A percentile compares a stretch with the other conserved stretches of the same genome.
Conservation (phyloP, 64 coral and sea anemone species). For the Stichodactyla mertensii region DNA sequence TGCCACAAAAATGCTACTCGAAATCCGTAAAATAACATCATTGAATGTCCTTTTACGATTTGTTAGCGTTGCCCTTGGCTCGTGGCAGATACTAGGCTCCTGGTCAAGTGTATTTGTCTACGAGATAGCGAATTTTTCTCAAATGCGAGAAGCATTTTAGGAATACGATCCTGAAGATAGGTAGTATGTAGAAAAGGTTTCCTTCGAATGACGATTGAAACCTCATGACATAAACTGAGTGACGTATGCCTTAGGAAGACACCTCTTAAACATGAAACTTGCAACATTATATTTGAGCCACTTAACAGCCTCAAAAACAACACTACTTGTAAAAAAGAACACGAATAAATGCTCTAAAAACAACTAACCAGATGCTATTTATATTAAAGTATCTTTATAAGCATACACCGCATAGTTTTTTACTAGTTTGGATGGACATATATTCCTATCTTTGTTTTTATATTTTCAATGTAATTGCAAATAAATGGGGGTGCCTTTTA, state of each 20-base stretch:
- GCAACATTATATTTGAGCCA: background rate
- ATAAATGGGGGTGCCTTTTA: constrained; percentile 1
- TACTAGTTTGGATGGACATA: background rate
- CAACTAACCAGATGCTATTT: background rate
- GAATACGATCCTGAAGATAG: constrained; percentile 9
- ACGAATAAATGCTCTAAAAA: no score
- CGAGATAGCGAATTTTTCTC: background rate
- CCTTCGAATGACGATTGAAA: background rate
- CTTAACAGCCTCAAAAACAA: background rate
- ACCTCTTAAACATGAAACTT: background rate
- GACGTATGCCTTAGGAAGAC: background rate
- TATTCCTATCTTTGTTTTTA: background rate
- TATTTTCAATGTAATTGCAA: background rate
- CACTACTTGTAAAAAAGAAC: no score
- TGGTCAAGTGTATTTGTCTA: background rate
- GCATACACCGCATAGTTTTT: background rate
- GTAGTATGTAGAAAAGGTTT: background rate
- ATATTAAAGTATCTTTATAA: background rate
- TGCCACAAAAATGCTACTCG: background rate
- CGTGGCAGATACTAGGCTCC: background rate
- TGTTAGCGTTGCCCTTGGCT: background rate
- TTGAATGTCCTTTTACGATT: background rate
- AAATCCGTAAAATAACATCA: background rate
- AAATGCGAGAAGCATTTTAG: background rate
- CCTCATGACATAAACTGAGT: background rate